Percentiles rank a stretch among this genome's conserved stretches.
These are phyloP conservation scores for Pseudochirops corinnae DNA, from an alignment of 2,797 vertebrate species.

Conservation along the genomic window DNA sequence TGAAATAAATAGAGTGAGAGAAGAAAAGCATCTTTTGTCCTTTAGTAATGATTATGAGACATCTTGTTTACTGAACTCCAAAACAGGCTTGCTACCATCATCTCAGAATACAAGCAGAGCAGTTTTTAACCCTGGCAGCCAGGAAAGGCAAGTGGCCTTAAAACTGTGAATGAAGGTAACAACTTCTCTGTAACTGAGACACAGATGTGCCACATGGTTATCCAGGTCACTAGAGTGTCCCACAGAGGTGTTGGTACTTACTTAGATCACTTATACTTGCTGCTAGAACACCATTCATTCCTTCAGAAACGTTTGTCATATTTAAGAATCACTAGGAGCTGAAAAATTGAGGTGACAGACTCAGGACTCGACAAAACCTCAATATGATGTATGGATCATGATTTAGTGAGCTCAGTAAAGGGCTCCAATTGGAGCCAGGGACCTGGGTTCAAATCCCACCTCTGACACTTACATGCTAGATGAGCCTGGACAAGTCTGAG, in stretches of 20 bases:
- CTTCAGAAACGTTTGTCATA: not conserved
- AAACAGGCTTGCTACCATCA: not conserved
- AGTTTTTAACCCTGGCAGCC: not conserved
- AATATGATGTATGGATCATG: not conserved
- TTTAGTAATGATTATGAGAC: not conserved
- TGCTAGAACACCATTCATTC: not conserved
- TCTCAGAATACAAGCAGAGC: not conserved
- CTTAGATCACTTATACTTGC: not conserved
- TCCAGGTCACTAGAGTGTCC: not conserved
- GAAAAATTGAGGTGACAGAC: not conserved
- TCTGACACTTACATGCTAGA: not conserved
- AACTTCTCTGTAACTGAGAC: not conserved
- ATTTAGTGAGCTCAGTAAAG: not conserved
- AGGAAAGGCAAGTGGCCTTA: not conserved
- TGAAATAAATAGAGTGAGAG: constrained; percentile 8
- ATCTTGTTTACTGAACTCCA: not conserved
- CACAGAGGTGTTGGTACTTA: not conserved
- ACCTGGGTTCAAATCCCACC: not conserved
- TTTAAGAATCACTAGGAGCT: not conserved
- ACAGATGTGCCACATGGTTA: not conserved
- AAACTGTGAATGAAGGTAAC: not conserved
- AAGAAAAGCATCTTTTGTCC: constrained; percentile 1
- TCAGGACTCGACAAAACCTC: not conserved
- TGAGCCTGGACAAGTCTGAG: not conserved
- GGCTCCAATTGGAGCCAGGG: not conserved